Evolutionary conservation across 2,888 invertebrate species (phyloP).

Genomic region (Cotesia congregata): DNA sequence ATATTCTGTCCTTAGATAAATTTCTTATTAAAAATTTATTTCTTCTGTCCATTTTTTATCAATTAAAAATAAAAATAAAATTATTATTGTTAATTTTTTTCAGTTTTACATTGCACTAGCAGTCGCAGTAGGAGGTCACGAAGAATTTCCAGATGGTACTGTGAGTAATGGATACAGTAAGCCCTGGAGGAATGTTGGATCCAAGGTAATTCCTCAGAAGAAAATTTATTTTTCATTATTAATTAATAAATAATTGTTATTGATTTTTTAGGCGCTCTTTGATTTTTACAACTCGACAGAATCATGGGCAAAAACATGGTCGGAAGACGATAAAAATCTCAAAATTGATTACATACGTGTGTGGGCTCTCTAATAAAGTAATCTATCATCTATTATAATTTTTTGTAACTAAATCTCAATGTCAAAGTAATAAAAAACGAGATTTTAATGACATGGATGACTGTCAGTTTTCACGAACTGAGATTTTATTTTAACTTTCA

Average conservation of each 20-base stretch:
- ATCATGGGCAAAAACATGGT: slow-evolving; percentile 72
- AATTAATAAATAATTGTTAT: neutral
- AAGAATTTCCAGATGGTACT: slow-evolving; percentile 78
- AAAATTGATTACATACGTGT: slow-evolving; percentile 76
- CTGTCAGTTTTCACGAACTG: neutral
- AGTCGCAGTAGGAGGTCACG: slow-evolving; percentile 82
- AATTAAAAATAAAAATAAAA: neutral
- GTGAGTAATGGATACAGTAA: slow-evolving; percentile 72
- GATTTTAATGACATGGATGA: neutral
- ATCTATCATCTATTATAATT: slow-evolving; percentile 5
- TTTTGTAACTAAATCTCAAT: slow-evolving; percentile 3
- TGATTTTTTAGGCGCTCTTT: slow-evolving; percentile 54
- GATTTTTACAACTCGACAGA: slow-evolving; percentile 69
- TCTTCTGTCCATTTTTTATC: no score
- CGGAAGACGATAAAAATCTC: slow-evolving; percentile 71
- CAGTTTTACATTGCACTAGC: slow-evolving; percentile 85
- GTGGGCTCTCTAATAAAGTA: slow-evolving; percentile 70
- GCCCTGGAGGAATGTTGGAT: slow-evolving; percentile 83
- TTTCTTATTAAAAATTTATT: neutral
- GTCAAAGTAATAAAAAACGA: neutral
- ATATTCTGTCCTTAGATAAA: no score
- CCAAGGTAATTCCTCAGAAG: slow-evolving; percentile 69
- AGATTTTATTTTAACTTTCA: neutral
- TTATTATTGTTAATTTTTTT: slow-evolving; percentile 52
- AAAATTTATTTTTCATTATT: neutral